phyloP scores from a whole-genome alignment of 2,888 invertebrate genomes.

The Troides aeacus region DNA sequence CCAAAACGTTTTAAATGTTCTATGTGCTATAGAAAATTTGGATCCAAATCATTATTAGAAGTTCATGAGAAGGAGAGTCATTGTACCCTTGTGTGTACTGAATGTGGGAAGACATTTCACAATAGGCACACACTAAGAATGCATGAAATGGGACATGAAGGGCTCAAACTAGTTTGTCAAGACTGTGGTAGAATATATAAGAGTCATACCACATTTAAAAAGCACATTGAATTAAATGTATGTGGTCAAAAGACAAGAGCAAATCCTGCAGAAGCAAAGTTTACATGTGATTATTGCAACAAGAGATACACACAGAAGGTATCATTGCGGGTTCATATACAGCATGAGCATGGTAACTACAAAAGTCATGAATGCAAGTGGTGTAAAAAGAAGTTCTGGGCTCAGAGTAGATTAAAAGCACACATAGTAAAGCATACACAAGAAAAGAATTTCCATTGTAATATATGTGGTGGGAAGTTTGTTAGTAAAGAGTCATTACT shows the following conservation, averaged over 20 bases:
- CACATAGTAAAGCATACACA: conserved; percentile 67
- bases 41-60: conserved; percentile 45
- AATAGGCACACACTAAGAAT: conserved; percentile 52
- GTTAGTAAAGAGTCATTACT: conserved; percentile 64
- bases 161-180: conserved; percentile 51
- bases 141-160: conserved; percentile 55
- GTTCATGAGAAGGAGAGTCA: conserved; percentile 52
- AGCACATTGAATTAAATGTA: conserved; percentile 56
- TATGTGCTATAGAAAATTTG: conserved; percentile 50
- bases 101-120: conserved; percentile 59
- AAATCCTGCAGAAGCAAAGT: conserved; percentile 53
- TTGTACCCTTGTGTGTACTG: conserved; percentile 48
- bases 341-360: conserved; percentile 65
- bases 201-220: conserved; percentile 55
- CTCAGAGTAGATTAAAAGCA: conserved; percentile 61
- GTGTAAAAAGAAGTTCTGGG: conserved; percentile 68
- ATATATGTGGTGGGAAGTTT: conserved; percentile 57
- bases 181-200: conserved; percentile 64
- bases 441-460: conserved; percentile 60
- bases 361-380: conserved; percentile 63
- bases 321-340: conserved; percentile 64
- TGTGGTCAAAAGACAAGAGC: conserved; percentile 55
- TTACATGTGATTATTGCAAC: conserved; percentile 64
- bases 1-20: conserved; percentile 52
- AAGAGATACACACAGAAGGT: conserved; percentile 68